Base-by-base conservation (phyloP, 2,888 invertebrate species). In the Cactoblastis cactorum region DNA sequence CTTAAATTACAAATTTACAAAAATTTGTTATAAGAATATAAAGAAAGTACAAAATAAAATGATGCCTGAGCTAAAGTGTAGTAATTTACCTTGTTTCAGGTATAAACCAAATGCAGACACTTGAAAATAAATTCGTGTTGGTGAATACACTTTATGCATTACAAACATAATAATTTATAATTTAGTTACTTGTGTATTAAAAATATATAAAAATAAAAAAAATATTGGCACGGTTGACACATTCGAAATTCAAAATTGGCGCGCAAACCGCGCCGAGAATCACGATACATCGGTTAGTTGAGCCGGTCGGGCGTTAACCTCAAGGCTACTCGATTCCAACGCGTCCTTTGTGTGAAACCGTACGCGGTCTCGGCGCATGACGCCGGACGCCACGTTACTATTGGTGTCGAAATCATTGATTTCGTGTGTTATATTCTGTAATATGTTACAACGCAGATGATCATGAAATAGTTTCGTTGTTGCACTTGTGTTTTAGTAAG, bases 361-460 rank as follows among this genome's bases (percentile, higher is more conserved):
- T 61, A 62, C 61, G 41, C 53, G 50, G 50, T 0, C 53, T 56
- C 65, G 65, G 67, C 62, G 64, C 66, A 47, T 38, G 34, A 46
- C 53, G 50, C 50, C 54, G 53, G 55, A 17, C 1, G 5, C 8
- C 3, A 11, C 11, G 57, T 58, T 59, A n/a, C 58, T 41, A 11
- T 12, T 37, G 45, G 43, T 19, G 43, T 46, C 39, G n/a, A 22
- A 46, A 39, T 18, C 46, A 51, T 51, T 8, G 46, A 46, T 51
- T 39, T 2, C 34, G 35, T 22, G 46, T 35, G 37, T 22, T 35
- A 48, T 24, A 11, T 32, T 46, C 9, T 28, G 28, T 28, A 28
- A 28, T 28, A 28, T 1, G 28, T 28, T 28, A 28, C 8, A 28
- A 6, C 8, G 28, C 28, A 8, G 3, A 28, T 9, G n/a, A 22